These are phyloP conservation scores for Chrysemys picta DNA, from an alignment of 2,113 vertebrate species.

Conservation along the genomic window DNA sequence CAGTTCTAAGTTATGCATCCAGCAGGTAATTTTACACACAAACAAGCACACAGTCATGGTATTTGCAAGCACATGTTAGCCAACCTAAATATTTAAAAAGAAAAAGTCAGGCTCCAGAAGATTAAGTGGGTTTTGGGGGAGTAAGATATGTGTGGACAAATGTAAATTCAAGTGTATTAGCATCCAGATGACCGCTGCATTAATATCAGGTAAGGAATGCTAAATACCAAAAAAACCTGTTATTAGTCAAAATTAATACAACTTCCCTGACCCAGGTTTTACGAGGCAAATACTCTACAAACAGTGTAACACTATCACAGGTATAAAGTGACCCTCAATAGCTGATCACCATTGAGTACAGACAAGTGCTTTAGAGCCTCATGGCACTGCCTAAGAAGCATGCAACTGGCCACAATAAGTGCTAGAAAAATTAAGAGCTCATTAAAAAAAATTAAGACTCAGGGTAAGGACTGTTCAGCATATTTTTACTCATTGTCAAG, in stretches of 20 bases:
- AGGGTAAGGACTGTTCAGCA: not conserved
- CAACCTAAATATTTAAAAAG: not conserved
- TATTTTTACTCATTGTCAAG: not conserved
- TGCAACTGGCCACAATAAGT: not conserved
- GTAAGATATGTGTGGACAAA: not conserved
- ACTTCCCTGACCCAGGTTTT: not conserved
- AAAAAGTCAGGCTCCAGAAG: not conserved
- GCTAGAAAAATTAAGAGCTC: not conserved
- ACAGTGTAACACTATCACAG: conserved; percentile 66
- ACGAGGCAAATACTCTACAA: not conserved
- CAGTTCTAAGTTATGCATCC: not conserved
- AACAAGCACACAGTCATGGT: not conserved
- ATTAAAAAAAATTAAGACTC: not conserved
- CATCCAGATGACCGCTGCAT: not conserved
- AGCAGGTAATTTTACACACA: not conserved
- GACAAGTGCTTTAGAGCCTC: not conserved
- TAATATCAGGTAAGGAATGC: not conserved
- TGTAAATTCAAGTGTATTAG: not conserved
- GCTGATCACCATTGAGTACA: conserved; percentile 60
- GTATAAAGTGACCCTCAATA: conserved; percentile 40
- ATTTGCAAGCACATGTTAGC: not conserved
- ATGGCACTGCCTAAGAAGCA: not conserved
- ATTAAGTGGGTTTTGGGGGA: not conserved
- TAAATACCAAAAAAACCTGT: not conserved
- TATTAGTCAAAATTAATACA: not conserved